Conservation (phyloP, 2,888 invertebrate species). For the Melanophora roralis region DNA sequence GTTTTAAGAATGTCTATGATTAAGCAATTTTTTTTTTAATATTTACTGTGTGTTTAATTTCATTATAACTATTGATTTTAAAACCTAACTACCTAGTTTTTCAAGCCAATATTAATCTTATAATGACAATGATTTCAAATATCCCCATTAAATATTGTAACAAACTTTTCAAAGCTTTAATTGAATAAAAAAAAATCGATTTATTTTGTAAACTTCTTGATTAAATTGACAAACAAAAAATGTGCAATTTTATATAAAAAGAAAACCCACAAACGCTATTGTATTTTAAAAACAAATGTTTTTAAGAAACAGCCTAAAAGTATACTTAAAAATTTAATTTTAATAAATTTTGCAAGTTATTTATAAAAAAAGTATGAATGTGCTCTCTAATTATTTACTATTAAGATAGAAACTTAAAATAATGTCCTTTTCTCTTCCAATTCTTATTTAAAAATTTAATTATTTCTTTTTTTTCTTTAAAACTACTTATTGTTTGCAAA, state of each 20-base stretch:
- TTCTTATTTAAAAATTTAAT: slow-evolving; percentile 18
- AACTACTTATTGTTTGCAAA: background rate
- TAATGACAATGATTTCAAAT: background rate
- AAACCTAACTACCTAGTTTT: too few species aligned
- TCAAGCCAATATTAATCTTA: background rate
- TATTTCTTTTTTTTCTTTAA: slow-evolving; percentile 30
- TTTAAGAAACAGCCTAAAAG: slow-evolving; percentile 36
- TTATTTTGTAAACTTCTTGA: too few species aligned
- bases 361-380: background rate
- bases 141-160: too few species aligned
- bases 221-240: background rate
- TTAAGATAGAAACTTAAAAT: background rate
- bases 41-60: too few species aligned
- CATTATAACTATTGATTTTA: too few species aligned
- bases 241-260: slow-evolving; percentile 40
- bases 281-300: slow-evolving; percentile 20
- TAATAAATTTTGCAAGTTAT: slow-evolving; percentile 37
- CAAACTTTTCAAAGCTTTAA: slow-evolving; percentile 8
- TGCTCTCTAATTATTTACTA: too few species aligned
- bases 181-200: background rate
- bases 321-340: slow-evolving; percentile 55
- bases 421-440: slow-evolving; percentile 37
- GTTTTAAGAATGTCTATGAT: too few species aligned
- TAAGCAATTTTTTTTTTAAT: too few species aligned
- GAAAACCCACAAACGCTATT: background rate